phyloP scores from a whole-genome alignment of 2,113 vertebrate species.

The Illadopsis cleaveri region DNA sequence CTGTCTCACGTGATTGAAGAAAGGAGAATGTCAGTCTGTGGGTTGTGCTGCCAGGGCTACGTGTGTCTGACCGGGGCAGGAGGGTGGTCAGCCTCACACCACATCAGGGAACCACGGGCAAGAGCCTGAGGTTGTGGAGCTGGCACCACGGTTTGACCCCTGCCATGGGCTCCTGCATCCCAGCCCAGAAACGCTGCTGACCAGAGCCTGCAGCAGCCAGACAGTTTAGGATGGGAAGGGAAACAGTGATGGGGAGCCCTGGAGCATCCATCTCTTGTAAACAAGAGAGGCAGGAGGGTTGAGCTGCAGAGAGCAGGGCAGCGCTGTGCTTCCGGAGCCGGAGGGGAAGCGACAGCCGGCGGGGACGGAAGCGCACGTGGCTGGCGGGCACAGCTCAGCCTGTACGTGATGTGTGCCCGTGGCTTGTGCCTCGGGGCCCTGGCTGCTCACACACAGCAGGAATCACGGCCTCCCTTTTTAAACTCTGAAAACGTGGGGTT shows the following conservation, averaged over 20 bases:
- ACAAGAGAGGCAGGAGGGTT: not conserved
- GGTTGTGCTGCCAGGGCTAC: not conserved
- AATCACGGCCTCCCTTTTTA: not conserved
- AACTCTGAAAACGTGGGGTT: not conserved
- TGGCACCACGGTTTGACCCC: not conserved
- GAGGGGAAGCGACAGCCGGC: rapidly evolving
- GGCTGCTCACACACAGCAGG: not conserved
- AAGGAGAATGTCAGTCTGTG: not conserved
- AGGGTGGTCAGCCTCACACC: rapidly evolving
- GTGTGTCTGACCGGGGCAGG: rapidly evolving
- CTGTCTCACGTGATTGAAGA: not conserved
- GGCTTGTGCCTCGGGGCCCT: not conserved
- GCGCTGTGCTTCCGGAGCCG: not conserved
- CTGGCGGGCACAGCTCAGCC: rapidly evolving
- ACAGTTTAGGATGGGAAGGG: not conserved
- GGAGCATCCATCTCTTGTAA: not conserved
- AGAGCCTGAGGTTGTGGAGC: rapidly evolving
- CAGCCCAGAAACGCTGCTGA: rapidly evolving
- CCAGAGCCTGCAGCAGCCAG: rapidly evolving
- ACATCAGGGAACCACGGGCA: rapidly evolving
- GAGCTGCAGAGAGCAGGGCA: not conserved
- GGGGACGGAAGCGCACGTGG: rapidly evolving
- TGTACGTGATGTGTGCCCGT: rapidly evolving
- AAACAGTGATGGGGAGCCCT: not conserved
- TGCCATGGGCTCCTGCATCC: not conserved